Percentiles rank a stretch among this genome's conserved stretches.
These are phyloP conservation scores for Neotoxoptera formosana DNA, from an alignment of 1,140 invertebrate species.

Conservation along the genomic window DNA sequence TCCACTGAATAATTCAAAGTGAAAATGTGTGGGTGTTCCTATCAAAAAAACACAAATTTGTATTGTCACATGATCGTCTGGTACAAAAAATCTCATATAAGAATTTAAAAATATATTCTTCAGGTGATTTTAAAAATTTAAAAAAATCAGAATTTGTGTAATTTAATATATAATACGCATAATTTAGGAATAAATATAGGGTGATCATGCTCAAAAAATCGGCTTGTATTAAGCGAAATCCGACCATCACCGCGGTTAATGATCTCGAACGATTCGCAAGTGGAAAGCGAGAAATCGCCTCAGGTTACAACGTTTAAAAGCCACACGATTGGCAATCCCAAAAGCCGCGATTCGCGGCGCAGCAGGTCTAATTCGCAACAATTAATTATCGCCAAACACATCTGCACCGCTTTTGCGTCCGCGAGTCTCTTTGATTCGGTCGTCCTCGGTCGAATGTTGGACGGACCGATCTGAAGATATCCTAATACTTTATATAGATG, in stretches of 20 bases:
- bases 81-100: no score
- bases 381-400: background rate
- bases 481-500: background rate
- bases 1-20: no score
- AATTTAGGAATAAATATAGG: no score
- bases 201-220: no score
- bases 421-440: background rate
- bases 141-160: no score
- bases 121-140: no score
- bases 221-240: background rate
- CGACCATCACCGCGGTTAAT: background rate
- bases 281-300: background rate
- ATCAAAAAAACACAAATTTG: no score
- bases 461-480: background rate
- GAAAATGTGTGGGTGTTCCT: no score
- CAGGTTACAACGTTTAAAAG: background rate
- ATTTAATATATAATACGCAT: no score
- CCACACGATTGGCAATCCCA: background rate
- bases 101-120: no score
- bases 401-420: background rate
- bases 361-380: background rate
- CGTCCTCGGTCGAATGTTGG: background rate
- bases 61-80: no score
- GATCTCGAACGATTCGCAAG: background rate
- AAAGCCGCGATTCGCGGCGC: background rate